phyloP scores from a whole-genome alignment of 2,888 invertebrate genomes.

The Caenorhabditis wallacei region DNA sequence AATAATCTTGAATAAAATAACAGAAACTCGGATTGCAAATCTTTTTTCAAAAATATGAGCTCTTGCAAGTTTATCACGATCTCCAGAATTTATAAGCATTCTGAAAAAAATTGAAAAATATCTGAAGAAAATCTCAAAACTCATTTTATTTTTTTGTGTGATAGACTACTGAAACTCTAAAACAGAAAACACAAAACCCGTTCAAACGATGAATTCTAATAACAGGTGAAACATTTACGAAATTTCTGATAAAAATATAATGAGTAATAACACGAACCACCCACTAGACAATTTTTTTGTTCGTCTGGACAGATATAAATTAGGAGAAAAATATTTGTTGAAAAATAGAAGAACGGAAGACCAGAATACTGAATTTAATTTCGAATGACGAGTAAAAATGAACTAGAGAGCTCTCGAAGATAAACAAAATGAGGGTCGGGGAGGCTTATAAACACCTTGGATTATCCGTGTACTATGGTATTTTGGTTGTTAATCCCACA shows the following conservation, averaged over 20 bases:
- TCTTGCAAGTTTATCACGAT: too few relatives aligned
- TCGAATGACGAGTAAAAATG: not conserved
- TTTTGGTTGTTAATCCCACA: constrained; percentile 8
- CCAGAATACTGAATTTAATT: not conserved
- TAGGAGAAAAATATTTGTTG: not conserved
- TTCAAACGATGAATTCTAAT: not conserved
- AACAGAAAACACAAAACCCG: not conserved
- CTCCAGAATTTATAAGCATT: too few relatives aligned
- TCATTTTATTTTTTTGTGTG: too few relatives aligned
- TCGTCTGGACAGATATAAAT: not conserved
- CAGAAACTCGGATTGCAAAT: too few relatives aligned
- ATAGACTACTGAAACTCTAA: too few relatives aligned
- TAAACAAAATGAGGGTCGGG: constrained; percentile 4
- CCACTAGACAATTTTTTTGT: not conserved
- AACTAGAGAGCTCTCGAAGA: not conserved
- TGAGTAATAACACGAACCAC: not conserved
- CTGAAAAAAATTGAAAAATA: too few relatives aligned
- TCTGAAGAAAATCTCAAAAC: too few relatives aligned
- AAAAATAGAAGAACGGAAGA: not conserved
- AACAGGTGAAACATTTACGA: constrained; percentile 5
- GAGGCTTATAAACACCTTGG: constrained; percentile 14
- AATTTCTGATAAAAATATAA: not conserved
- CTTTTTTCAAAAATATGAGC: too few relatives aligned
- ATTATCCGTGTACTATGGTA: constrained; percentile 27
- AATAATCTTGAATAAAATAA: too few relatives aligned